Base-by-base conservation (phyloP, 2,113 vertebrate species). In the Acanthochromis polyacanthus region DNA sequence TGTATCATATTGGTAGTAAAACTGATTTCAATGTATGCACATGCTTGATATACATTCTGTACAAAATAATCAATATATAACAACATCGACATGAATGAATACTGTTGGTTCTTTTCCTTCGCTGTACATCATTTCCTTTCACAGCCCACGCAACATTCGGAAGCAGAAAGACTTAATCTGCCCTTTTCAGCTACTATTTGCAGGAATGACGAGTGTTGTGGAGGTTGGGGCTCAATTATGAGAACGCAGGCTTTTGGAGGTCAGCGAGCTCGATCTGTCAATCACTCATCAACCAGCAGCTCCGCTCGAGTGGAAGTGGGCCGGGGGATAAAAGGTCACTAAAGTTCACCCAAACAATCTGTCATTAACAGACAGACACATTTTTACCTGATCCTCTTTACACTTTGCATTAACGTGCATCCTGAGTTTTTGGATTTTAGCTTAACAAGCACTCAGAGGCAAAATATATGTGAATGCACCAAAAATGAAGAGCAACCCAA, bases 21-120 rank as follows among this genome's bases (percentile, higher is more conserved):
- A 66, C 50, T 25, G 30, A 89, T 84, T 81, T 90, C 45, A 76
- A 82, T 84, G 80, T 92, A 94, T 91, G 88, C 83, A 94, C 93
- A 94, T 89, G 89, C 93, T 92, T 32, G 83, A 93, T 91, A 88
- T 87, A 93, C 89, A 93, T 81, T 91, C 83, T 93, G 88, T 94
- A 94, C 92, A 93, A 92, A 89, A 89, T 81, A 75, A 77, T 83
- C 25, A 50, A 89, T 85, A 81, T 78, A 89, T 71, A 93, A 91
- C 86, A 93, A 89, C 81, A 83, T 77, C 22, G 68, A 75, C 76
- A 68, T 85, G 70, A 86, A 74, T 50, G 71, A 94, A 92, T 85
- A 95, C 86, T 89, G 84, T 79, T 80, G 48, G 62, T 76, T 88
- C 57, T 71, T 67, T 53, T 74, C 64, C 55, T 57, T 53, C 40